phyloP scores from a whole-genome alignment of 2,113 vertebrate species.

The Formicarius rufipectus region DNA sequence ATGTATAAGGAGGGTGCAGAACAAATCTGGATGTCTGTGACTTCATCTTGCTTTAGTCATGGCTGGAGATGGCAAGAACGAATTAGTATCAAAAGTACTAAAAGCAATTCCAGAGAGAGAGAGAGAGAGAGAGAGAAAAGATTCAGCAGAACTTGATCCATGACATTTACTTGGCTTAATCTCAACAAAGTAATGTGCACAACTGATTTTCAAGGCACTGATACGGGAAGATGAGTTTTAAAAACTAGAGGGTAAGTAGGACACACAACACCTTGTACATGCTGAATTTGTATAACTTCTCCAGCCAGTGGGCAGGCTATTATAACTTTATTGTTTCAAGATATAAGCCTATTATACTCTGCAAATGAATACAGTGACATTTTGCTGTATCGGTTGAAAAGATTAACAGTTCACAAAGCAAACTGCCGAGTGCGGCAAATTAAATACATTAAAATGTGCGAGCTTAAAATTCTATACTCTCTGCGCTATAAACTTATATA shows the following conservation, averaged over 20 bases:
- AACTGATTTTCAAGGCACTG: background rate
- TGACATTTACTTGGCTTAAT: background rate
- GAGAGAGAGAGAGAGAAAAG: background rate
- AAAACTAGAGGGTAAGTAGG: conserved; percentile 64
- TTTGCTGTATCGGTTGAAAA: conserved; percentile 74
- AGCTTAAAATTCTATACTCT: conserved; percentile 62
- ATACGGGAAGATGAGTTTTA: conserved; percentile 3
- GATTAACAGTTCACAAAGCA: conserved; percentile 77
- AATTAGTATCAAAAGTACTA: background rate
- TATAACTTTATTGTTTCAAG: conserved; percentile 77
- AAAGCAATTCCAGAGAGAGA: background rate
- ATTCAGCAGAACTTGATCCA: background rate
- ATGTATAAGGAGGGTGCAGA: background rate
- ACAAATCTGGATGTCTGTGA: background rate
- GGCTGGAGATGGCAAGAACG: background rate
- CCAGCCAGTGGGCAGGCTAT: conserved; percentile 63
- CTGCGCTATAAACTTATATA: conserved; percentile 53
- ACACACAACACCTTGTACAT: conserved; percentile 1
- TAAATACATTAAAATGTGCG: conserved; percentile 74
- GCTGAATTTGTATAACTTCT: conserved; percentile 54
- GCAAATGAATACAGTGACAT: conserved; percentile 77
- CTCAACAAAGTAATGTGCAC: background rate
- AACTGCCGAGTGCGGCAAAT: conserved; percentile 69
- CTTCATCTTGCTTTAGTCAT: background rate
- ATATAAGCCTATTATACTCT: conserved; percentile 74